phyloP scores from a whole-genome alignment of 1,140 invertebrate genomes.

The Luehdorfia chinensis region DNA sequence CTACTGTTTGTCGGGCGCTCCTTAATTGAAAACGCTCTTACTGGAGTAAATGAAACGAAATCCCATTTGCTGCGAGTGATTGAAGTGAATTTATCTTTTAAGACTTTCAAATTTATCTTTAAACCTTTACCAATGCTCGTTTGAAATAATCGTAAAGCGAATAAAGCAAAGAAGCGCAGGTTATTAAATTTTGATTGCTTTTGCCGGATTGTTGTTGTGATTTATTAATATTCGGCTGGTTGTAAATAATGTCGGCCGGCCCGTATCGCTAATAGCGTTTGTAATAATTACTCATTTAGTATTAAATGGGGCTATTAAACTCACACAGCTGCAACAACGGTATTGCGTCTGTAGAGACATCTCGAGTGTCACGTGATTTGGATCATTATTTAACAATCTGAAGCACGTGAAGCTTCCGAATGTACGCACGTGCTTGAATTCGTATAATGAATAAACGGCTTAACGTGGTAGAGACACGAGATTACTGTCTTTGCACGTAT shows the following conservation, averaged over 20 bases:
- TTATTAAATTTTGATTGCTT: slow-evolving; percentile 68
- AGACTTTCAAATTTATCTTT: slow-evolving; percentile 73
- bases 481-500: too few species aligned
- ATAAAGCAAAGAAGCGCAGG: slow-evolving; percentile 38
- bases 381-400: too few species aligned
- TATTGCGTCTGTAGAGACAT: slow-evolving; percentile 12
- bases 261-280: slow-evolving; percentile 48
- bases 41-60: slow-evolving; percentile 74
- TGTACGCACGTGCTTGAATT: too few species aligned
- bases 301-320: slow-evolving; percentile 53
- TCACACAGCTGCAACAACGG: slow-evolving; percentile 26
- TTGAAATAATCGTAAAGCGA: slow-evolving; percentile 46
- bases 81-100: slow-evolving; percentile 75
- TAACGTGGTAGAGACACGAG: too few species aligned
- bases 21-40: slow-evolving; percentile 76
- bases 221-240: slow-evolving; percentile 54
- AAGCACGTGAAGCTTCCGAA: too few species aligned
- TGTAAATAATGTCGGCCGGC: slow-evolving; percentile 43
- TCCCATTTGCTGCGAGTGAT: slow-evolving; percentile 73
- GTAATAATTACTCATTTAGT: slow-evolving; percentile 61
- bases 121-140: slow-evolving; percentile 46
- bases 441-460: too few species aligned
- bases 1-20: slow-evolving; percentile 67
- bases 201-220: slow-evolving; percentile 49
- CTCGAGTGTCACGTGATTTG: too few species aligned